A percentile compares a stretch with the other conserved stretches of the same genome.
phyloP scores from a whole-genome alignment of 2,888 invertebrate genomes.

The Nephrotoma appendiculata region DNA sequence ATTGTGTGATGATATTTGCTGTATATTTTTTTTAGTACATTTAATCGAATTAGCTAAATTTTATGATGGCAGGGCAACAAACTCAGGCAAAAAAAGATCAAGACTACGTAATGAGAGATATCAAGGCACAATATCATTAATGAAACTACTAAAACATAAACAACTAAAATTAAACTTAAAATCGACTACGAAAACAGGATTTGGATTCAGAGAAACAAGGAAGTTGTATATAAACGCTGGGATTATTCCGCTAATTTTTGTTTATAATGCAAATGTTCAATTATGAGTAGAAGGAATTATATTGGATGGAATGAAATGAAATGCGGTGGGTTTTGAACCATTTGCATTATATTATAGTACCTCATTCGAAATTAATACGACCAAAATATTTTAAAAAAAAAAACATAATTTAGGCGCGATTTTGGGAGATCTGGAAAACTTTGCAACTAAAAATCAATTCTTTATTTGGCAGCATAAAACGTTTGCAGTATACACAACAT shows the following conservation, averaged over 20 bases:
- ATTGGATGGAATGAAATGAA: background rate
- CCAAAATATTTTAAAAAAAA: background rate
- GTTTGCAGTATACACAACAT: background rate
- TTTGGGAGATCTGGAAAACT: background rate
- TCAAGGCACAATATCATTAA: background rate
- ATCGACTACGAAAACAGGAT: background rate
- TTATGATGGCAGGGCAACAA: background rate
- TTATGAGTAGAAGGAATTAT: background rate
- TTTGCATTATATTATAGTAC: background rate
- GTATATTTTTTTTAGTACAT: background rate
- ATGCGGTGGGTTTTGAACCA: background rate
- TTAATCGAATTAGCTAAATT: background rate
- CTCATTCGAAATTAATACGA: background rate
- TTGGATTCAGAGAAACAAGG: background rate
- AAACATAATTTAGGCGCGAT: background rate
- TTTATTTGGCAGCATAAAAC: background rate
- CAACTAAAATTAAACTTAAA: background rate
- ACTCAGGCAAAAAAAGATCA: background rate
- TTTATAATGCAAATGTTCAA: background rate
- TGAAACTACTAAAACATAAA: background rate
- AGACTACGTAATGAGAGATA: background rate
- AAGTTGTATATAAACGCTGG: background rate
- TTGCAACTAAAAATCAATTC: background rate
- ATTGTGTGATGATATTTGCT: background rate
- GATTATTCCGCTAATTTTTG: background rate